phyloP scores from a whole-genome alignment of 2,113 vertebrate species.

The Shinisaurus crocodilurus region DNA sequence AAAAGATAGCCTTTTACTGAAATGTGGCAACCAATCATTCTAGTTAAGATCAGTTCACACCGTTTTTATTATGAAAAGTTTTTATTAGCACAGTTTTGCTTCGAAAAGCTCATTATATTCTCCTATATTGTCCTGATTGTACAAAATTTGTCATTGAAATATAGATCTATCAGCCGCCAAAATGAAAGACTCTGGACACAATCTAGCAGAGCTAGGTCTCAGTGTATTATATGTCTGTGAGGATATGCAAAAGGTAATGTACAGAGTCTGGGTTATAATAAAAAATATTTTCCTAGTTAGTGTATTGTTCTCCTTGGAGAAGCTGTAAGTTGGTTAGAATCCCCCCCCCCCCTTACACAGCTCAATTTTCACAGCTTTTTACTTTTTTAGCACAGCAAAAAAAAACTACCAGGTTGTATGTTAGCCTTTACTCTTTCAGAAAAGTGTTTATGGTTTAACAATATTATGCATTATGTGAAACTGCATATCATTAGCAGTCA shows the following conservation, averaged over 20 bases:
- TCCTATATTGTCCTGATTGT: not conserved
- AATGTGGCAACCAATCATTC: not conserved
- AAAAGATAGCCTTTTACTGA: not conserved
- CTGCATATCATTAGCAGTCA: not conserved
- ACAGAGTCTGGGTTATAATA: not conserved
- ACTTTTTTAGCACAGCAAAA: not conserved
- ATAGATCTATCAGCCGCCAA: not conserved
- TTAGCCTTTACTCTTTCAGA: not conserved
- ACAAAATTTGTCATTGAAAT: not conserved
- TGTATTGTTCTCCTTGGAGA: not conserved
- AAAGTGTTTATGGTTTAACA: not conserved
- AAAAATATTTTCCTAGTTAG: not conserved
- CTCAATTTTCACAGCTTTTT: not conserved
- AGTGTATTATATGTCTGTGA: not conserved
- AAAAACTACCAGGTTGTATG: not conserved
- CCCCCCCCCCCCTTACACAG: not conserved
- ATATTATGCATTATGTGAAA: not conserved
- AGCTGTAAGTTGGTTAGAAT: not conserved
- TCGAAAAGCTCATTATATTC: not conserved
- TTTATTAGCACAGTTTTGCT: too few species aligned
- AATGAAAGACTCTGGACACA: not conserved
- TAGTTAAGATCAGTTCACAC: not conserved
- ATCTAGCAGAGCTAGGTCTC: not conserved
- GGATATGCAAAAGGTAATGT: not conserved
- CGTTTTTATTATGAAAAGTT: too few species aligned